Evolutionary conservation across 2,113 vertebrate genomes (phyloP).

Genomic region (Rutilus rutilus): DNA sequence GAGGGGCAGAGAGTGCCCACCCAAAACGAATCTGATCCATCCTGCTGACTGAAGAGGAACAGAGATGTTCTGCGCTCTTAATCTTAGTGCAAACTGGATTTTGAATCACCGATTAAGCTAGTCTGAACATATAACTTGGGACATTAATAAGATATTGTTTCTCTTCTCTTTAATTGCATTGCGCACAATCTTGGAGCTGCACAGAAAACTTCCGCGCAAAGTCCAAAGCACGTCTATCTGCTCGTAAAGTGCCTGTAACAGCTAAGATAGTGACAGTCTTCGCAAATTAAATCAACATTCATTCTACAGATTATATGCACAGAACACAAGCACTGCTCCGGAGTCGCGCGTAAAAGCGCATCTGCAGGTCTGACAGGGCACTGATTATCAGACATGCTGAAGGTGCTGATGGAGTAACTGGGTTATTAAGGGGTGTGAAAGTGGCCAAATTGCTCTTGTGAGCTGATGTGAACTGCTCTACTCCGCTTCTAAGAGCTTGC

Average conservation of each 20-base stretch:
- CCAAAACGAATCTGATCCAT: constrained; percentile 53
- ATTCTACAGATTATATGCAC: neutral
- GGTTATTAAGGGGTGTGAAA: constrained; percentile 4
- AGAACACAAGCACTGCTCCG: neutral
- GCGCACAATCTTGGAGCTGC: neutral
- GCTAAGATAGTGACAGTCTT: neutral
- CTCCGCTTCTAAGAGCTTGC: neutral
- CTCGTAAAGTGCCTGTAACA: neutral
- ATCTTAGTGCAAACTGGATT: too few relatives aligned
- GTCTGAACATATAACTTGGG: neutral
- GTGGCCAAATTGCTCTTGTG: neutral
- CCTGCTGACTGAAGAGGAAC: neutral
- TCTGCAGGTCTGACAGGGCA: neutral
- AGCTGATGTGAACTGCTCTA: neutral
- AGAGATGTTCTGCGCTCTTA: neutral
- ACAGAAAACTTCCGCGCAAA: neutral
- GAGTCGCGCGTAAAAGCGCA: constrained; percentile 27
- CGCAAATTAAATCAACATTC: neutral
- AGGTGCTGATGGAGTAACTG: neutral
- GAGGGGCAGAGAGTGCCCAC: constrained; percentile 77
- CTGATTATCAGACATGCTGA: neutral
- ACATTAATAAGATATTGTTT: neutral
- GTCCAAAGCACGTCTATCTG: neutral
- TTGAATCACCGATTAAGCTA: neutral
- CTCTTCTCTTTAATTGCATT: neutral